These are phyloP conservation scores for Homalodisca vitripennis DNA, from an alignment of 1,140 invertebrate genomes.

Conservation along the genomic window DNA sequence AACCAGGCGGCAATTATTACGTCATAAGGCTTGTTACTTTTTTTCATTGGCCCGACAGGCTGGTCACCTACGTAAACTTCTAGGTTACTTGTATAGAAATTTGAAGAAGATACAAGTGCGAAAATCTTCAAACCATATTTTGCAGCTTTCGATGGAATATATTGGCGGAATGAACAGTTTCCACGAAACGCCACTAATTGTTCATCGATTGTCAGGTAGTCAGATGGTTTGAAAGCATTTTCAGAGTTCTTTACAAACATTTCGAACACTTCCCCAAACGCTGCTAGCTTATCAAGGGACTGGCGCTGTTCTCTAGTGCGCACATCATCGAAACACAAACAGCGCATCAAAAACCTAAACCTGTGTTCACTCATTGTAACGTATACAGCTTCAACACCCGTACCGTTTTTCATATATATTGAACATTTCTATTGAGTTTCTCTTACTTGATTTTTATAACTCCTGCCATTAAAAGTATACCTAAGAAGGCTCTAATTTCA, in stretches of 20 bases:
- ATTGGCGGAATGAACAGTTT: background rate
- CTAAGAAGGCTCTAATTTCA: background rate
- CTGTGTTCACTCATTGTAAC: conserved; percentile 10
- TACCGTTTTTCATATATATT: background rate
- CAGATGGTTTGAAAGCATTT: background rate
- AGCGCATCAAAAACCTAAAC: conserved; percentile 13
- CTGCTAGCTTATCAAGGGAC: background rate
- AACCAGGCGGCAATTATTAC: no score
- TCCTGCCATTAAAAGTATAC: background rate
- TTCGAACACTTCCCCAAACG: background rate
- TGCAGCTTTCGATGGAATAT: background rate
- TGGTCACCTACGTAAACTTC: conserved; percentile 45
- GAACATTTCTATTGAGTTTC: background rate
- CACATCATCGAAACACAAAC: conserved; percentile 7
- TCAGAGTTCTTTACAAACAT: background rate
- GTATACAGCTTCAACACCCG: background rate
- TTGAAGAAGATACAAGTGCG: conserved; percentile 37
- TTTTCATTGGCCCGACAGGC: conserved; percentile 40
- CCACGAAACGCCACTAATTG: background rate
- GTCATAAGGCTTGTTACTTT: conserved; percentile 41
- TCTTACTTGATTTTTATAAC: background rate
- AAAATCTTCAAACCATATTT: conserved; percentile 44
- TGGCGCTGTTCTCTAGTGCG: background rate
- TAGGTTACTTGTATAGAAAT: conserved; percentile 44
- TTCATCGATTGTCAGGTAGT: conserved; percentile 9